Evolutionary conservation across 2,113 vertebrate genomes (phyloP).

Genomic region (Labeo rohita): DNA sequence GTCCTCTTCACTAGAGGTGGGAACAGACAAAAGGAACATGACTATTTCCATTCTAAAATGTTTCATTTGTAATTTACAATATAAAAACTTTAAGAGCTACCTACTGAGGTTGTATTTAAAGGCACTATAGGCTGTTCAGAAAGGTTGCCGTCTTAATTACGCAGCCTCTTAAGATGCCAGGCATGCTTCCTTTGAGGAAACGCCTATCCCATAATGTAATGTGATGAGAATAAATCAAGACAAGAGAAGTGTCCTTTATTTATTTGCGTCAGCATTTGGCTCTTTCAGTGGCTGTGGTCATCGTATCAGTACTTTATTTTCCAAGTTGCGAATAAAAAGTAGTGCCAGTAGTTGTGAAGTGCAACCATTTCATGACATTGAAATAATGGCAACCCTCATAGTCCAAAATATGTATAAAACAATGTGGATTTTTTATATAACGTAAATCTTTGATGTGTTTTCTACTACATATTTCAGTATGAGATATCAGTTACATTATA

Average conservation of each 20-base stretch:
- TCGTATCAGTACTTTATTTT: too few relatives aligned
- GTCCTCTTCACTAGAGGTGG: slow-evolving; percentile 92
- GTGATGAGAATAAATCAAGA: background rate
- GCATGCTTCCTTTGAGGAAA: background rate
- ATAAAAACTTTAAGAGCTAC: background rate
- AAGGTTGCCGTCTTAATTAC: background rate
- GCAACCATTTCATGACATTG: too few relatives aligned
- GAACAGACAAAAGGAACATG: slow-evolving; percentile 10
- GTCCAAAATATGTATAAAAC: too few relatives aligned
- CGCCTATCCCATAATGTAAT: background rate
- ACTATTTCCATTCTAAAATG: background rate
- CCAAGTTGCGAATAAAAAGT: too few relatives aligned
- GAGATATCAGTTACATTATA: too few relatives aligned
- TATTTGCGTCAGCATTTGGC: too few relatives aligned
- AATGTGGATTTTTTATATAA: too few relatives aligned
- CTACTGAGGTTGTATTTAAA: background rate
- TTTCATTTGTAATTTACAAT: slow-evolving; percentile 9
- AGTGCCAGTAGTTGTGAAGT: too few relatives aligned
- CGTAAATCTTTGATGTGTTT: too few relatives aligned
- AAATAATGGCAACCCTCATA: too few relatives aligned
- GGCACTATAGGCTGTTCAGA: background rate
- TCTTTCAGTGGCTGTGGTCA: too few relatives aligned
- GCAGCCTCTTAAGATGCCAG: background rate
- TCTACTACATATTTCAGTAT: too few relatives aligned
- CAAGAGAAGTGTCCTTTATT: background rate